Conservation (phyloP, 1,140 invertebrate species). For the Grapholita molesta region DNA sequence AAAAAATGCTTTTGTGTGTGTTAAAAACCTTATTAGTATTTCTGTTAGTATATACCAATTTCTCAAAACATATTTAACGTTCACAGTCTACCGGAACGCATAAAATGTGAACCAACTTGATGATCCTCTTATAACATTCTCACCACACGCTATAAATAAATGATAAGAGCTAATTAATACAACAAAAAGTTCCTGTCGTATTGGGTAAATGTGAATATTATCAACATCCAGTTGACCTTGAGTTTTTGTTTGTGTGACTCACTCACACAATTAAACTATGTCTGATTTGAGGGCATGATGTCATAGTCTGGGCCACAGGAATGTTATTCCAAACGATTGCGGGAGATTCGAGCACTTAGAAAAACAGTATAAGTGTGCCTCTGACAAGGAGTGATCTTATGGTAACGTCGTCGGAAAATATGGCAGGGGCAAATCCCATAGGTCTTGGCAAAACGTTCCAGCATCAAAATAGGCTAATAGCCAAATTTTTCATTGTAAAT, state of each 20-base stretch:
- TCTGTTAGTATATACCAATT: too few relatives aligned
- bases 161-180: constrained; percentile 8
- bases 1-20: too few relatives aligned
- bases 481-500: too few relatives aligned
- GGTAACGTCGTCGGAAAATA: too few relatives aligned
- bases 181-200: not conserved
- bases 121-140: not conserved
- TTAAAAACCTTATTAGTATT: too few relatives aligned
- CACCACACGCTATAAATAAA: not conserved
- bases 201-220: constrained; percentile 4
- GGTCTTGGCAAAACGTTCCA: too few relatives aligned
- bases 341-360: not conserved
- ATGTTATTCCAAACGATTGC: not conserved
- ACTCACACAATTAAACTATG: constrained; percentile 43
- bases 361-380: not conserved
- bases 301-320: constrained; percentile 35
- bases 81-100: too few relatives aligned
- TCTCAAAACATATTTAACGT: too few relatives aligned
- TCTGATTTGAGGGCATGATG: constrained; percentile 58
- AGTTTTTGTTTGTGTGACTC: constrained; percentile 37
- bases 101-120: not conserved
- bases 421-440: too few relatives aligned
- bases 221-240: constrained; percentile 35
- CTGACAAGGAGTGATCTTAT: too few relatives aligned
- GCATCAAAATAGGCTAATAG: too few relatives aligned